These are phyloP conservation scores for Fistularia tabacaria DNA, from an alignment of 2,797 vertebrate genomes.

Conservation along the genomic window DNA sequence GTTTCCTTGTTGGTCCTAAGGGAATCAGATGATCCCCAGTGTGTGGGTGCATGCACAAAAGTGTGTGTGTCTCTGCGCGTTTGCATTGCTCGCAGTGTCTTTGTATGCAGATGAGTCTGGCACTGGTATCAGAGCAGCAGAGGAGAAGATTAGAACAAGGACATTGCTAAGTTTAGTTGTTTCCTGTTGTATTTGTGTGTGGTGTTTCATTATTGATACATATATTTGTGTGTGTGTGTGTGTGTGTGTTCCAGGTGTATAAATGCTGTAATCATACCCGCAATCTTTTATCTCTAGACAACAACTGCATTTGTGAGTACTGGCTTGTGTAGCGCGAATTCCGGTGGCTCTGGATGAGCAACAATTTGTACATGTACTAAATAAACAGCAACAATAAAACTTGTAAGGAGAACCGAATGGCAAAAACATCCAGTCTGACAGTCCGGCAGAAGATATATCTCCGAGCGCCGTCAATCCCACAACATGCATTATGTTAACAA, in stretches of 20 bases:
- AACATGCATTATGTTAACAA: slow-evolving; percentile 8
- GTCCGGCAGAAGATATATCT: neutral
- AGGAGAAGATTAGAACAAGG: slow-evolving; percentile 23
- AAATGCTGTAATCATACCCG: too few relatives aligned
- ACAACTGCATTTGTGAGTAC: too few relatives aligned
- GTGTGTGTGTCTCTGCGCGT: slow-evolving; percentile 17
- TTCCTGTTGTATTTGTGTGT: slow-evolving; percentile 6
- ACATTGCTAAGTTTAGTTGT: slow-evolving; percentile 7
- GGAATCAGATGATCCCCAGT: slow-evolving; percentile 44
- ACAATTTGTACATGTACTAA: too few relatives aligned
- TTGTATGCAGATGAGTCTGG: slow-evolving; percentile 27
- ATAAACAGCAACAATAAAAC: too few relatives aligned
- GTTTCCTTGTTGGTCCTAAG: slow-evolving; percentile 63
- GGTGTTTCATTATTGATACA: neutral
- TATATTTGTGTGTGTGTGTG: too few relatives aligned
- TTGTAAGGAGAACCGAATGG: too few relatives aligned
- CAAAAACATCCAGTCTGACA: neutral
- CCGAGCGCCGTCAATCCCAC: neutral
- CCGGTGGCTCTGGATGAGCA: too few relatives aligned
- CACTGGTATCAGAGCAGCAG: slow-evolving; percentile 23
- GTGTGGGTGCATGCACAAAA: neutral
- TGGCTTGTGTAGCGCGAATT: too few relatives aligned
- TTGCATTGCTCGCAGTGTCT: slow-evolving; percentile 16
- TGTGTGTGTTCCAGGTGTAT: too few relatives aligned
- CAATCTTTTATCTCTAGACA: too few relatives aligned